Evolutionary conservation across 2,888 invertebrate species (phyloP), one percentile per base, ranked within the genome.

Genomic region (Aporophyla nigra): DNA sequence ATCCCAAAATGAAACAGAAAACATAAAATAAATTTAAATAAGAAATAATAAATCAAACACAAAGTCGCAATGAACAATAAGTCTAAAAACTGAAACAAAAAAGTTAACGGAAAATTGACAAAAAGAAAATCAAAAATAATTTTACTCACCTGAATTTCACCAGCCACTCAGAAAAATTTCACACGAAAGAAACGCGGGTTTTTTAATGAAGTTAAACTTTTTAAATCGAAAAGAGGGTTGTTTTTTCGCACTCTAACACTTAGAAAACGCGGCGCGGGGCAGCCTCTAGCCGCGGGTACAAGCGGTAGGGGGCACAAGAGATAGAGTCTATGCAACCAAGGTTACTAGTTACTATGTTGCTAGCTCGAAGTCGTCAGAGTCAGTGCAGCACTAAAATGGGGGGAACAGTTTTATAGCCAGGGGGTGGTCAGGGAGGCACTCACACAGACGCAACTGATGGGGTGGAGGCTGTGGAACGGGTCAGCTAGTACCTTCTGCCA

Each of bases 281-380:
- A 84, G 53, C 68, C 65, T 56, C 61, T 61, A 73, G 7, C 53
- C 24, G 51, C 68, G 70, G 54, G 63, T 7, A 54, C 71, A 62
- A 33, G 56, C 82, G 84, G 54, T 33, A 33, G 33, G 33, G 33
- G 33, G 33, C 33, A 3, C 33, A 33, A 33, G 33, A 33, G 3
- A 33, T 65, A 84, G 84, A 84, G 84, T 10, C 84, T 84, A 78
- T 51, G 81, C 84, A 84, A 84, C 83, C 78, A 74, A 53, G 72
- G 56, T n/a, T 46, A 63, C 10, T 46, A 46, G 58, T 12, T n/a
- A 2, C 16, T 24, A 6, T 58, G 68, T 71, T 71, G 16, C 78
- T 68, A 68, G 24, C 43, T 12, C n/a, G 21, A 70, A 12, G 58
- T 71, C 53, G 40, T 14, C 40, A 6, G n/a, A 61, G 24, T 16